A percentile compares a stretch with the other conserved stretches of the same genome.
phyloP scores from a whole-genome alignment of 2,888 invertebrate species.

The Mythimna vitellina region DNA sequence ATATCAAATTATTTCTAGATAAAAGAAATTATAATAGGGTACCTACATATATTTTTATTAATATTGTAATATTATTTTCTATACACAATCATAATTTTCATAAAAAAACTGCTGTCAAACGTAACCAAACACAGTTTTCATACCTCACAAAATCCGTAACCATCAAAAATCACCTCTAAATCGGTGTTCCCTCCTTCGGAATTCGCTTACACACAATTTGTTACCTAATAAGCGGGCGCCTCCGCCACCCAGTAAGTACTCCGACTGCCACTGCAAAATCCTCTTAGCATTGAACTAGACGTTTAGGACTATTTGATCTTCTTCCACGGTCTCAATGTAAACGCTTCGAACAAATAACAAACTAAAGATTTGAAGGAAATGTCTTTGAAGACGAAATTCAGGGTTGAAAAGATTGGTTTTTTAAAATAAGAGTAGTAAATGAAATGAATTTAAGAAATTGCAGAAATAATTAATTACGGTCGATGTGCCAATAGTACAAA shows the following conservation, averaged over 20 bases:
- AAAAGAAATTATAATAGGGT: not conserved
- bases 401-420: not conserved
- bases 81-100: not conserved
- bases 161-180: conserved; percentile 22
- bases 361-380: conserved; percentile 20
- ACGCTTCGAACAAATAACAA: conserved; percentile 43
- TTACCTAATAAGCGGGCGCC: conserved; percentile 52
- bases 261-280: conserved; percentile 61
- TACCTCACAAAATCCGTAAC: not conserved
- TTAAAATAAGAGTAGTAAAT: not conserved
- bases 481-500: not conserved
- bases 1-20: not conserved
- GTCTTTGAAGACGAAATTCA: not conserved
- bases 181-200: conserved; percentile 28
- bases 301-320: conserved; percentile 60
- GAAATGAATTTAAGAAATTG: not conserved
- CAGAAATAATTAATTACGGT: not conserved
- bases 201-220: conserved; percentile 54
- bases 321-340: conserved; percentile 42
- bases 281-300: conserved; percentile 65
- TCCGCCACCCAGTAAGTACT: conserved; percentile 46
- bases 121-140: not conserved
- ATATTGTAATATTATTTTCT: too few species aligned
- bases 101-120: not conserved
- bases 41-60: too few species aligned